Evolutionary conservation across 1,140 invertebrate genomes (phyloP).

Genomic region (Varroa destructor): DNA sequence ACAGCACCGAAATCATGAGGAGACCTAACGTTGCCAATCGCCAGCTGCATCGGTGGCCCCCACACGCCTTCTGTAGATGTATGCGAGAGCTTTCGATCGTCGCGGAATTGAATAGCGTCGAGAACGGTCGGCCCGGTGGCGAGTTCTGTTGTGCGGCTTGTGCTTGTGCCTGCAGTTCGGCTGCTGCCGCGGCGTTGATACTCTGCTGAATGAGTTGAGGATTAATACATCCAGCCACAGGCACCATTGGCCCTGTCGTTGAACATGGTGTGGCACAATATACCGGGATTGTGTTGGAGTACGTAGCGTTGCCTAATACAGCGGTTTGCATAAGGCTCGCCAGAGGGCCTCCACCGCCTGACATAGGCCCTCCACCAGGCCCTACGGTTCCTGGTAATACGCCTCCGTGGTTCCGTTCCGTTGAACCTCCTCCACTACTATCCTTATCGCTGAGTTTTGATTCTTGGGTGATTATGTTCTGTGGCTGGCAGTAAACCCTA

Average conservation of each 20-base stretch:
- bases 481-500: slow-evolving; percentile 34
- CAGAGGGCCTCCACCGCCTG: slow-evolving; percentile 30
- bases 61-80: slow-evolving; percentile 76
- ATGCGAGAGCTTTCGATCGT: slow-evolving; percentile 47
- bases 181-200: slow-evolving; percentile 16
- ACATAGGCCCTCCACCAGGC: not conserved
- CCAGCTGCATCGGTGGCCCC: slow-evolving; percentile 64
- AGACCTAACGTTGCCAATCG: slow-evolving; percentile 72
- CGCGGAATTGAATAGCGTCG: slow-evolving; percentile 32
- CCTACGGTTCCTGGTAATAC: not conserved
- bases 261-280: slow-evolving; percentile 34
- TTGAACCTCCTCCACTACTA: slow-evolving; percentile 28
- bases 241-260: slow-evolving; percentile 35
- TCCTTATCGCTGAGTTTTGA: slow-evolving; percentile 30
- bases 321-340: slow-evolving; percentile 26
- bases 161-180: slow-evolving; percentile 17
- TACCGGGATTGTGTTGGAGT: slow-evolving; percentile 34
- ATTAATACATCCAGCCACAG: slow-evolving; percentile 34
- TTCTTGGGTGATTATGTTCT: slow-evolving; percentile 28
- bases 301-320: slow-evolving; percentile 32
- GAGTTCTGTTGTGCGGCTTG: slow-evolving; percentile 29
- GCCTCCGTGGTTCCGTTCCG: slow-evolving; percentile 28
- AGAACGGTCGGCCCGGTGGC: slow-evolving; percentile 30
- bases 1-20: slow-evolving; percentile 61
- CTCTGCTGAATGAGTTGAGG: slow-evolving; percentile 34